A percentile compares a stretch with the other conserved stretches of the same genome.
Conservation (phyloP, 1,140 invertebrate genomes). For the Trichonephila clavipes region DNA sequence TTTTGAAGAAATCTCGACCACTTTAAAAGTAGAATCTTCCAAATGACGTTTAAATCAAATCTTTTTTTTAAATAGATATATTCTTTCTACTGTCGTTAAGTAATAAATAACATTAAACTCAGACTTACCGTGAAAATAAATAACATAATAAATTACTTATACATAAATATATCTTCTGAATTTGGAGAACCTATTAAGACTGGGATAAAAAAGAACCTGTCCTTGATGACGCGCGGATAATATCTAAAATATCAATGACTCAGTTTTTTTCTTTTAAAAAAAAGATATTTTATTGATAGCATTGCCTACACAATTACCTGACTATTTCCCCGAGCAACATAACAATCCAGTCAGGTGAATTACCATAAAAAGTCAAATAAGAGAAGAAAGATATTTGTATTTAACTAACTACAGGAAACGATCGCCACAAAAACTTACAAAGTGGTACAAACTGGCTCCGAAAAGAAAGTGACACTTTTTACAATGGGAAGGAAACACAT, state of each 20-base stretch:
- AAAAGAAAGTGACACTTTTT: slow-evolving; percentile 47
- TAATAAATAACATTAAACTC: no score
- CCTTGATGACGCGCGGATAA: background rate
- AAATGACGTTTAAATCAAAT: no score
- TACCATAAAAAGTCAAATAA: background rate
- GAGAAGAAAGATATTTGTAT: background rate
- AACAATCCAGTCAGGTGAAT: background rate
- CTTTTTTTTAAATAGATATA: no score
- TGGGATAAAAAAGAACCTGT: no score
- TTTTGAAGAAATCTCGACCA: no score
- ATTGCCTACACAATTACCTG: background rate
- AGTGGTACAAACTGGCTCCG: slow-evolving; percentile 60
- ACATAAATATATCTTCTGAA: no score
- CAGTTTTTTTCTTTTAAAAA: background rate
- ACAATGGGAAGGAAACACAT: slow-evolving; percentile 40
- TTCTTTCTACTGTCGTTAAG: no score
- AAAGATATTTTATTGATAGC: background rate
- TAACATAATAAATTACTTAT: no score
- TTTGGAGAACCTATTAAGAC: no score
- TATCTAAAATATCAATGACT: background rate
- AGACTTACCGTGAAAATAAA: no score
- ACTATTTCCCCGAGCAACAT: background rate
- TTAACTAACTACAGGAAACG: slow-evolving; percentile 54
- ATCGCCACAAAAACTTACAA: slow-evolving; percentile 45
- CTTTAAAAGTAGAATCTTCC: no score